Conservation (phyloP, 2,113 vertebrate genomes). For the Henicopernis longicauda region DNA sequence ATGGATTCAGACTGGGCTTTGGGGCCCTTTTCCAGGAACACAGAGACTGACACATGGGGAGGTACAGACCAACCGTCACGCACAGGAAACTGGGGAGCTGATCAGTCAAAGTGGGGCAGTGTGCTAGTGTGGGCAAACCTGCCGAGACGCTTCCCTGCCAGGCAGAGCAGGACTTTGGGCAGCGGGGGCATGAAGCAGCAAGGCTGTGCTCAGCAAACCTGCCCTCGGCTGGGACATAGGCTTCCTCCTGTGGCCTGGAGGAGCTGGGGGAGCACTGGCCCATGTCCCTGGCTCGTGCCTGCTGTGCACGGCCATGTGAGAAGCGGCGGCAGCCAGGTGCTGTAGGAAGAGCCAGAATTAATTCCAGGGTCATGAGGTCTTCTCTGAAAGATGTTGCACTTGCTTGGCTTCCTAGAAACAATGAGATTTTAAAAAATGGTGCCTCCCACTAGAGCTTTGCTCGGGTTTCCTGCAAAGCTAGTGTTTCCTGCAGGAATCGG, state of each 20-base stretch:
- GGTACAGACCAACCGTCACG: fast-evolving
- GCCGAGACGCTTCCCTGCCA: fast-evolving
- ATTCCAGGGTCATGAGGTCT: not conserved
- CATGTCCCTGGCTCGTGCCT: not conserved
- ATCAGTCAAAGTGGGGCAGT: fast-evolving
- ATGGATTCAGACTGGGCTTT: not conserved
- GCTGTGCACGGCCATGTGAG: not conserved
- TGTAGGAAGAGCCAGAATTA: not conserved
- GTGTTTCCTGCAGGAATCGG: not conserved
- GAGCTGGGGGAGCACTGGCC: not conserved
- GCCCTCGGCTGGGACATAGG: not conserved
- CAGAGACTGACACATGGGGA: not conserved
- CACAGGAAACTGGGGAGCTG: fast-evolving
- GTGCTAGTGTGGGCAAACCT: not conserved
- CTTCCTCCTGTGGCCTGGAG: not conserved
- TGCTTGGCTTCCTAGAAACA: not conserved
- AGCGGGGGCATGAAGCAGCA: not conserved
- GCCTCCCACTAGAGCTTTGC: not conserved
- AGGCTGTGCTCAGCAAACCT: not conserved
- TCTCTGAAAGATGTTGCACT: not conserved
- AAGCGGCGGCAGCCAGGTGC: not conserved
- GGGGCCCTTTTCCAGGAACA: not conserved
- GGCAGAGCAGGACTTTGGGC: not conserved
- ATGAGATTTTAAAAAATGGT: not conserved
- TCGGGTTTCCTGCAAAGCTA: not conserved